phyloP scores from a whole-genome alignment of 2,888 invertebrate species.

The Rhopalosiphum nymphaeae region DNA sequence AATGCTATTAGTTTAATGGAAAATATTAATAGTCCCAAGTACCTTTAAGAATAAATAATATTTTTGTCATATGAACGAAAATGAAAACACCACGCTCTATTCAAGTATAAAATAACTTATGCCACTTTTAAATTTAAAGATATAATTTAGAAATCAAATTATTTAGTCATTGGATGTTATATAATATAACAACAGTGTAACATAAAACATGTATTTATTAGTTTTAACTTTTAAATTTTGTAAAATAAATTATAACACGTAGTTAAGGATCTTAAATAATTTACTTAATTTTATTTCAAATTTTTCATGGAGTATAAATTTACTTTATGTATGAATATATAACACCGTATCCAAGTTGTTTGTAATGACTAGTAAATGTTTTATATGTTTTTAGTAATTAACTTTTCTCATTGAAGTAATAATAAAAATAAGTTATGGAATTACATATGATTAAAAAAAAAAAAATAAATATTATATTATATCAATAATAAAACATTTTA shows the following conservation, averaged over 20 bases:
- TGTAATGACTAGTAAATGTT: neutral
- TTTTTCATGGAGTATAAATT: neutral
- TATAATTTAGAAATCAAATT: neutral
- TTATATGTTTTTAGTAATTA: no score
- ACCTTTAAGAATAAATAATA: neutral
- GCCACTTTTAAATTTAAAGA: neutral
- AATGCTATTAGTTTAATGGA: constrained; percentile 1
- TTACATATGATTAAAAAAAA: no score
- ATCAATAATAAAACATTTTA: neutral
- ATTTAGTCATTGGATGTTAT: neutral
- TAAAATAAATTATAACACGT: neutral
- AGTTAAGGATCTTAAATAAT: neutral
- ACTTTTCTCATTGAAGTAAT: no score
- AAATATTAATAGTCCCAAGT: neutral
- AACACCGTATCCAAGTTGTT: neutral
- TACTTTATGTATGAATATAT: neutral
- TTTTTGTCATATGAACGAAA: neutral
- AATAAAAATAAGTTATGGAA: neutral
- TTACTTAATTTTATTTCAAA: neutral
- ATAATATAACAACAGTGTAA: neutral
- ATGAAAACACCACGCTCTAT: neutral
- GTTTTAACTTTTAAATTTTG: neutral
- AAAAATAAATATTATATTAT: neutral
- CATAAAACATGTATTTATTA: neutral
- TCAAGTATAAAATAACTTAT: neutral